Base-by-base conservation (phyloP, 2,113 vertebrate species). In the Engystomops pustulosus region DNA sequence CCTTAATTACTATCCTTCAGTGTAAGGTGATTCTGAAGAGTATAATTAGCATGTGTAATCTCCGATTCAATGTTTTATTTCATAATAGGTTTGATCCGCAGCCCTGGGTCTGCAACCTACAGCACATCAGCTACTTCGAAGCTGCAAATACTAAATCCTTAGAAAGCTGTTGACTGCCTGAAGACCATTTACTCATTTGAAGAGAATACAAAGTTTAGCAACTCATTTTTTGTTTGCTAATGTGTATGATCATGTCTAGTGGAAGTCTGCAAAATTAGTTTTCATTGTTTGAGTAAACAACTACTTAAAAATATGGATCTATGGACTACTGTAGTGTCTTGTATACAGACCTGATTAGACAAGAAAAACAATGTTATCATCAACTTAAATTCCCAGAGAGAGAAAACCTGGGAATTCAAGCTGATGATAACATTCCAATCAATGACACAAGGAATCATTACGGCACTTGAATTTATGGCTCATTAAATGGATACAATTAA, bases 1-100 rank as follows among this genome's bases (percentile, higher is more conserved):
- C 44, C 70, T 47, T 74, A 74, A 74, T 74, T 74, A 74, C 41
- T 74, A 74, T 74, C n/a, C 27, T 49, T 74, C 44, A 74, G 25
- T 49, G 41, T 74, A 74, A 74, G 70, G 70, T 74, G 70, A 67
- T 67, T 67, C 15, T 67, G 15, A 74, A 74, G 70, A 20, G 41
- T 74, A 49, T 49, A 74, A 74, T 74, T 49, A 47, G 41, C 38
- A 74, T 45, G 23, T 74, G 44, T 74, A 74, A 74, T 47, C 41
- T 74, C n/a, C 41, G 23, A 15, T 74, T 74, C 41, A 49, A 27
- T 74, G 41, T 27, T 74, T 27, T 74, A 74, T 74, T 74, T 74
- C 44, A 74, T 74, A 74, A 74, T 74, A 74, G 23, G 41, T 30
- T 74, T 74, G 23, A 47, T 47, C 38, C 44, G 49, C 44, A 18